phyloP scores from a whole-genome alignment of 2,113 vertebrate species.

The Alces alces region DNA sequence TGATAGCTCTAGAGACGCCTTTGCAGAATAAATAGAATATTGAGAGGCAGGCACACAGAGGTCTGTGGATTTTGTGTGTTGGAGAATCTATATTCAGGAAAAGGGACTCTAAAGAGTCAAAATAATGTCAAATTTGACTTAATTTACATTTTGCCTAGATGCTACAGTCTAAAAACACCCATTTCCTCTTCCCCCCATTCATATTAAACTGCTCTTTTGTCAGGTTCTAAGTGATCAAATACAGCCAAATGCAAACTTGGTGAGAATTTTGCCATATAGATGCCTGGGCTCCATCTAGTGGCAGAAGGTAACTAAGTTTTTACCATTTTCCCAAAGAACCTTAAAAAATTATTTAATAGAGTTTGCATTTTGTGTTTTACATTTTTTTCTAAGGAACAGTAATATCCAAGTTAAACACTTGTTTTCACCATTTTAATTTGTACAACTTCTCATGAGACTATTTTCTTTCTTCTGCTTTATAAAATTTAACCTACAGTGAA shows the following conservation, averaged over 20 bases:
- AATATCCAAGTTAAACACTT: not conserved
- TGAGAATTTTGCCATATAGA: constrained; percentile 10
- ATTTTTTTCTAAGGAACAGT: not conserved
- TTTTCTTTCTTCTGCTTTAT: not conserved
- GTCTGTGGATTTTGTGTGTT: not conserved
- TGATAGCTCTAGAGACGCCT: not conserved
- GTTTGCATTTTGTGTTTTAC: not conserved
- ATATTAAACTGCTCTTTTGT: not conserved
- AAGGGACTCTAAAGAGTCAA: not conserved
- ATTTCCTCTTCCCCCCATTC: not conserved
- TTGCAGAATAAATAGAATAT: not conserved
- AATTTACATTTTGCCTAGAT: not conserved
- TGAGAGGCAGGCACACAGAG: not conserved
- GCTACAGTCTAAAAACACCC: not conserved
- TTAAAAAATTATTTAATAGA: not conserved
- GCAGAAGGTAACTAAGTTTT: constrained; percentile 12
- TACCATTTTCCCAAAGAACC: not conserved
- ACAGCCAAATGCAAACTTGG: not conserved
- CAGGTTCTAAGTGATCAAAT: not conserved
- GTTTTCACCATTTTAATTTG: not conserved
- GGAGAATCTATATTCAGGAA: not conserved
- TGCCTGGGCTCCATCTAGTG: constrained; percentile 69
- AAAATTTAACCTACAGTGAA: not conserved
- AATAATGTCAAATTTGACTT: not conserved
- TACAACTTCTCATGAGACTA: not conserved